A percentile compares a stretch with the other conserved stretches of the same genome.
Conservation (phyloP, 2,888 invertebrate species). For the Lepeophtheirus nordmannii region DNA sequence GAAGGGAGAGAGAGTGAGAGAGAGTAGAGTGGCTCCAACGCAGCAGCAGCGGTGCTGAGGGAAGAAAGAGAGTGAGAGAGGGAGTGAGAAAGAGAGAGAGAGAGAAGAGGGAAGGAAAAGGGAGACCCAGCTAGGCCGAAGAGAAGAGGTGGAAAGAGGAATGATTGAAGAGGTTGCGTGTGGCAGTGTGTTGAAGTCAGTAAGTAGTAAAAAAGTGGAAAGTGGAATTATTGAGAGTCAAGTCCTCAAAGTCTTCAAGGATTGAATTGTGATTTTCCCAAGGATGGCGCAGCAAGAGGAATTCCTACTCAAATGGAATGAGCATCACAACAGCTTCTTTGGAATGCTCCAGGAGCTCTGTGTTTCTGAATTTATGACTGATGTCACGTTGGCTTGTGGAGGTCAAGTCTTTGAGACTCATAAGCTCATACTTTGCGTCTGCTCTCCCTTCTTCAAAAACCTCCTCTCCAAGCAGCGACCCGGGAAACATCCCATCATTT, state of each 20-base stretch:
- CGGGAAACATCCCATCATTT: constrained; percentile 27
- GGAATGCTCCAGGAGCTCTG: constrained; percentile 30
- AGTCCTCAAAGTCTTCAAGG: neutral
- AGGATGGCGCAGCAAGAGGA: constrained; percentile 25
- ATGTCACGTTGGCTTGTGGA: constrained; percentile 32
- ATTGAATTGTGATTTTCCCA: neutral
- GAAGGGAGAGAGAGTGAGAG: too few species aligned
- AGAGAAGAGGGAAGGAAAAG: too few species aligned
- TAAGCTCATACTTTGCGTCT: constrained; percentile 31
- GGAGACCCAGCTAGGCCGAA: too few species aligned
- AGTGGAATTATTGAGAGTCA: neutral
- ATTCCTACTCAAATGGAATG: constrained; percentile 32
- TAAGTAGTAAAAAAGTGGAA: neutral
- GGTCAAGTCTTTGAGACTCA: constrained; percentile 31
- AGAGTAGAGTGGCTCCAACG: too few species aligned
- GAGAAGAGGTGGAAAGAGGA: too few species aligned
- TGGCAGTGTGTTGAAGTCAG: neutral
- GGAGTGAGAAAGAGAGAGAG: too few species aligned
- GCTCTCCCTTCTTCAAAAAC: constrained; percentile 31
- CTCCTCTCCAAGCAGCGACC: constrained; percentile 12
- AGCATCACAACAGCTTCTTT: constrained; percentile 31
- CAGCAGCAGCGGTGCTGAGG: too few species aligned
- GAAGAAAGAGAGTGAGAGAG: too few species aligned
- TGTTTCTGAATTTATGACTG: constrained; percentile 30
- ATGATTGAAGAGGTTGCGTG: neutral